phyloP scores from a whole-genome alignment of 30 jellyfish, hydroid and myxozoan species.

The Cassiopea xamachana region DNA sequence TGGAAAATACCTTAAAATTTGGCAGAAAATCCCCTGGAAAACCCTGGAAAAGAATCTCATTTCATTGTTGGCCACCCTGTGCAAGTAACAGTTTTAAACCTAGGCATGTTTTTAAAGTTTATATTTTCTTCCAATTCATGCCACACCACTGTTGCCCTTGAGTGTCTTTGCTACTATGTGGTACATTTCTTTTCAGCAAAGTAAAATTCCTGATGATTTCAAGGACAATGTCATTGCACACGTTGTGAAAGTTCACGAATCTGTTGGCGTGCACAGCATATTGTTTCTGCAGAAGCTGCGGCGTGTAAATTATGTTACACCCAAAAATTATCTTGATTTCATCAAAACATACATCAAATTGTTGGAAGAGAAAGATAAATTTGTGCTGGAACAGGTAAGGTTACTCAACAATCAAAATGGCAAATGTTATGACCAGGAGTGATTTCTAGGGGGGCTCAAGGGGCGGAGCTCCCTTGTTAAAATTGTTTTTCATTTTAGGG shows the following conservation, averaged over 20 bases:
- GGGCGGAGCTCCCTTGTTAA: too few relatives aligned
- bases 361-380: constrained; percentile 91
- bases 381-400: constrained; percentile 93
- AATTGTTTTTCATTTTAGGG: too few relatives aligned
- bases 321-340: constrained; percentile 94
- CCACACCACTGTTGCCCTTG: too few relatives aligned
- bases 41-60: too few relatives aligned
- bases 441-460: too few relatives aligned
- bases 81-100: too few relatives aligned
- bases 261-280: constrained; percentile 93
- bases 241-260: constrained; percentile 91
- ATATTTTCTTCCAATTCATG: too few relatives aligned
- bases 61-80: too few relatives aligned
- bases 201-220: constrained; percentile 83
- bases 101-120: too few relatives aligned
- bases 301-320: constrained; percentile 94
- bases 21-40: too few relatives aligned
- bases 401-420: not conserved
- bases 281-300: constrained; percentile 87
- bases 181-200: constrained; percentile 52
- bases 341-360: constrained; percentile 86
- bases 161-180: not conserved
- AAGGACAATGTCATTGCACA: constrained; percentile 84
- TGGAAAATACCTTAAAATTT: too few relatives aligned
- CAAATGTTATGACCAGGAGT: too few relatives aligned